These are phyloP conservation scores for Bothrops jararaca DNA, from an alignment of 2,113 vertebrate species.

Conservation along the genomic window DNA sequence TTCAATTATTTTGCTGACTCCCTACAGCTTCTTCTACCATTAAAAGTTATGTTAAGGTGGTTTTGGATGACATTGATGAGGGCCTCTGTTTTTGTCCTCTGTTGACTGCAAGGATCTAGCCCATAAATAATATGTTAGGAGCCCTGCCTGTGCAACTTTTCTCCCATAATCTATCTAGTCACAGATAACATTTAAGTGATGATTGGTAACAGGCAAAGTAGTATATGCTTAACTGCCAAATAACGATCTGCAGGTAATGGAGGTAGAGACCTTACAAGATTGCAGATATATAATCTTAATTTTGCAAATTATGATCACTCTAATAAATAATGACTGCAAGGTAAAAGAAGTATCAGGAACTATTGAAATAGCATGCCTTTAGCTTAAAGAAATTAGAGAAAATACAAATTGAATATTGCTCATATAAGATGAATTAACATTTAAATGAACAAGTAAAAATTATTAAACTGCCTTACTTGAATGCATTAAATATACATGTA, in stretches of 20 bases:
- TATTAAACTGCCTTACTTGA: slow-evolving; percentile 10
- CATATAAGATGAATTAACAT: slow-evolving; percentile 6
- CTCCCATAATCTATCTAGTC: background rate
- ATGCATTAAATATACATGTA: background rate
- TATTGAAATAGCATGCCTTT: slow-evolving; percentile 6
- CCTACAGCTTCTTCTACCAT: background rate
- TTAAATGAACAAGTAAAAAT: slow-evolving; percentile 15
- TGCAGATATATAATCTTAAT: background rate
- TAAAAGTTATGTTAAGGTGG: background rate
- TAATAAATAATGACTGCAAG: slow-evolving; percentile 17
- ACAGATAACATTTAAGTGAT: background rate
- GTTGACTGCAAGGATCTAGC: background rate
- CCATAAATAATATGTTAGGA: background rate
- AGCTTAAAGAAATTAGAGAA: background rate
- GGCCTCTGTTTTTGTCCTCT: background rate
- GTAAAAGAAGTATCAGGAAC: slow-evolving; percentile 39
- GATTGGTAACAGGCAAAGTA: background rate
- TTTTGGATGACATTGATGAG: background rate
- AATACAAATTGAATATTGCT: slow-evolving; percentile 21
- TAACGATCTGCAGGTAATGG: background rate
- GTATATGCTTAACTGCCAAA: background rate
- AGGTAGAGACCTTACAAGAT: background rate
- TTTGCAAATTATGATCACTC: background rate
- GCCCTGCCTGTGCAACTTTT: background rate
- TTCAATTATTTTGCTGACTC: background rate